Base-by-base conservation (phyloP, 2,888 invertebrate genomes). In the Apomyelois bistriatella region DNA sequence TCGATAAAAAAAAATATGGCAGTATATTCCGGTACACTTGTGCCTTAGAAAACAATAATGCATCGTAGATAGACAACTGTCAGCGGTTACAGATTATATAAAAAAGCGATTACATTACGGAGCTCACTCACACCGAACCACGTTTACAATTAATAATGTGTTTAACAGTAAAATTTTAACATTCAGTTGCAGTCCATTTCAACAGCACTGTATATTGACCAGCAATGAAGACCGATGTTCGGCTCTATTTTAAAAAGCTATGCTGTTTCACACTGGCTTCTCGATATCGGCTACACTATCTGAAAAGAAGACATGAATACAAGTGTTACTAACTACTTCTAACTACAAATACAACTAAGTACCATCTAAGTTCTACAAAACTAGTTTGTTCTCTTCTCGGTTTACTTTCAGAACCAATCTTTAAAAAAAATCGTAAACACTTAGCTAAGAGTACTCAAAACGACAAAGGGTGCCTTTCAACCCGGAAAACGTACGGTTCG, bases 61-160 rank as follows among this genome's bases (percentile, higher is more conserved):
- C 36, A 59, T 59, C 58, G 57, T 38, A 53, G 49, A 58, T 38
- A 53, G 49, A 56, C 58, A 70, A 59, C 63, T 70, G 72, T 72
- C 76, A 76, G 70, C 72, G 74, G 65, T 65, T 63, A 55, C 61
- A 58, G 61, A 59, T 59, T 64, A 61, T 66, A 69, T 67, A 46
- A 46, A 68, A 77, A 81, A 80, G 82, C 80, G 76, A 73, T 78
- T 67, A 76, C 74, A 81, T 70, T 69, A 79, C 71, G 70, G 76
- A 75, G 65, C 68, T 79, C 81, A 84, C 76, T 81, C 82, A 85
- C 83, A 82, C 78, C 71, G 66, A 78, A 72, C 71, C 79, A 81
- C 79, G 68, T 78, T 78, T 9, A 81, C 76, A 79, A 67, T 64
- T 65, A 67, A 61, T 72, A 76, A 79, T 76, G 79, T 76, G 71